Base-by-base conservation (phyloP, 64 coral and sea anemone species). In the Stichodactyla helianthus region DNA sequence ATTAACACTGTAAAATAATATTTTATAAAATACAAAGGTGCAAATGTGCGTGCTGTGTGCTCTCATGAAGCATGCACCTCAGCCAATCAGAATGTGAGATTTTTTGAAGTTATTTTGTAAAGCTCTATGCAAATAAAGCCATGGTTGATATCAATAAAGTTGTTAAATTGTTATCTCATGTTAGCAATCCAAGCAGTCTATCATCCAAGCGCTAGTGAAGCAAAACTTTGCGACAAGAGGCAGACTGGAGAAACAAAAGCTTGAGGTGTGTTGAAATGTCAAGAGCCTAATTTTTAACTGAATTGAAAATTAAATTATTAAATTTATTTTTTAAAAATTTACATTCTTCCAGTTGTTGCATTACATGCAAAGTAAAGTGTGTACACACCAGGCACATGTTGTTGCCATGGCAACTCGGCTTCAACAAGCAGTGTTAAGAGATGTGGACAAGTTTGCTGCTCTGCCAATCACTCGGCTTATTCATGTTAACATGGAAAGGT, bases 191-290 rank as follows among this genome's bases (percentile, higher is more conserved):
- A 94, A 95, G 50, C 93, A 99, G 86, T 79, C 88, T 52, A 64
- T 99, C 10, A 99, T 99, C 53, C 97, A 95, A 88, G 90, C 88
- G 28, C 82, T 99, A 63, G 93, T 99, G 23, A 99, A 99, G 77
- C 97, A 99, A 59, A 99, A 99, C 61, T 99, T 92, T 58, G 85
- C 74, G 25, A 88, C 93, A 77, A 92, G 59, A 84, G 58, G 71
- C 58, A 89, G 84, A 58, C 82, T 95, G 28, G 90, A 94, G 52
- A 89, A 93, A 54, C 97, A 92, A 15, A 94, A 92, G 55, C 83
- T 77, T 71, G 97, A 99, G 97, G 97, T 99, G 88, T 9, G 60
- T 56, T 16, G 13, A 5, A 74, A 11, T 74, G 20, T 23, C 4
- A n/a, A 71, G 22, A 26, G 22, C 6, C 14, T 0, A 19, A 13